These are phyloP conservation scores for Rapana venosa DNA, from an alignment of 2,888 invertebrate species.

Conservation along the genomic window DNA sequence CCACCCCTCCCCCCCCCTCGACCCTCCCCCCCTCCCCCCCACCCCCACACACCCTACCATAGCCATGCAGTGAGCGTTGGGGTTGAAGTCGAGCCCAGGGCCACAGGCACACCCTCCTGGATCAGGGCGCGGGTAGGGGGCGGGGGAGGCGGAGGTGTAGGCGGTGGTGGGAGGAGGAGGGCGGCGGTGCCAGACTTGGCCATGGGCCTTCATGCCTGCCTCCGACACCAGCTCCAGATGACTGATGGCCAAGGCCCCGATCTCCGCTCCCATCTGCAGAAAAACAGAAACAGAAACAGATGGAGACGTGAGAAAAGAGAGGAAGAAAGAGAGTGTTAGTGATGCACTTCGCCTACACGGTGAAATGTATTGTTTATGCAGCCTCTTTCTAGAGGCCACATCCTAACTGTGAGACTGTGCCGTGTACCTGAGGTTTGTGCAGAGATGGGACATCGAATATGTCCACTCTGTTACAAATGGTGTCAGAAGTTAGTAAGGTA, in stretches of 20 bases:
- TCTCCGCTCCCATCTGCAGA: conserved; percentile 80
- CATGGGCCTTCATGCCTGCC: conserved; percentile 80
- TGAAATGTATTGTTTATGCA: no score
- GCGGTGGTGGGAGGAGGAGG: conserved; percentile 83
- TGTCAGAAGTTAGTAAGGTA: no score
- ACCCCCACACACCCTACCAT: conserved; percentile 79
- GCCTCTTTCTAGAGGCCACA: no score
- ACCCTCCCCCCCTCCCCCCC: background rate
- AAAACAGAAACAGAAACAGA: background rate
- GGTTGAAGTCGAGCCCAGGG: conserved; percentile 83
- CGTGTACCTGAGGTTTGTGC: no score
- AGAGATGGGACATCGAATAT: no score
- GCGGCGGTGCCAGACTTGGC: conserved; percentile 79
- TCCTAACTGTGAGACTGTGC: no score
- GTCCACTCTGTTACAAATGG: no score
- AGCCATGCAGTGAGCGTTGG: conserved; percentile 82
- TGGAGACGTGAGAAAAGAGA: background rate
- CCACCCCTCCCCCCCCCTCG: background rate
- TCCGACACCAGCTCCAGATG: conserved; percentile 82
- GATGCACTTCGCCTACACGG: no score
- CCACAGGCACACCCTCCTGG: conserved; percentile 80
- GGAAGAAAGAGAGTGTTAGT: background rate
- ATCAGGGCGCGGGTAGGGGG: conserved; percentile 82
- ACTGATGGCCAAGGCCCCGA: conserved; percentile 81
- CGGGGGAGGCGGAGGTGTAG: conserved; percentile 80